Base-by-base conservation (phyloP, 92 coral and sea anemone species). In the Epizoanthus stellaris region DNA sequence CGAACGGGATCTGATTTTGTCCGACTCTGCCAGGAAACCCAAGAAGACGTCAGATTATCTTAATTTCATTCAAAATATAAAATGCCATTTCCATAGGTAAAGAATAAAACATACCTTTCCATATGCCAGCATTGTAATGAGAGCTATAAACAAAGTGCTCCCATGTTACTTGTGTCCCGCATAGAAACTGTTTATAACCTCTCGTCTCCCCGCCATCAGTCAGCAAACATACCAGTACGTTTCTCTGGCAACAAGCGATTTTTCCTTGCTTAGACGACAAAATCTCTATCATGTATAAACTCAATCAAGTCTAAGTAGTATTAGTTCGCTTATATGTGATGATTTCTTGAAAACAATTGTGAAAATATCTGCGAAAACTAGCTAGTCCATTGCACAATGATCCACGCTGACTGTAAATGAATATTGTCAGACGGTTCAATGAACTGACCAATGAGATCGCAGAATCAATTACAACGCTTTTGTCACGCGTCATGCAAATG, bases 1-100 rank as follows among this genome's bases (percentile, higher is more conserved):
- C 83, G 83, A 62, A 79, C 83, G 15, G 83, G 83, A 64, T 79
- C 83, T 42, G 72, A 79, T 43, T 79, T 79, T 40, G 71, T 63
- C 73, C 45, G 71, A 54, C 49, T 79, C 83, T 79, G 34, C 68
- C 36, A 40, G 39, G 6, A 77, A 21, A 42, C 23, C 16, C 9
- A 15, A 52, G 38, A 42, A 20, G 15, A 43, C 15, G 14, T 11
- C 38, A 17, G 5, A 0, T 12, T 42, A 45, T n/a, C 10, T 63
- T 17, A 40, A 7, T 7, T 30, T 15, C 15, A 12, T 25, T 21
- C 66, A 39, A 77, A 62, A 21, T 60, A 39, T 15, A 30, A 77
- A 4, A 58, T 30, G 19, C 17, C 2, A 40, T 62, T 4, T 8
- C 14, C 3, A 30, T 30, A 1, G 34, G 34, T 1, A 38, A 57